These are phyloP conservation scores for Umimayanthus kanabou DNA, from an alignment of 92 coral and sea anemone genomes.

Conservation along the genomic window DNA sequence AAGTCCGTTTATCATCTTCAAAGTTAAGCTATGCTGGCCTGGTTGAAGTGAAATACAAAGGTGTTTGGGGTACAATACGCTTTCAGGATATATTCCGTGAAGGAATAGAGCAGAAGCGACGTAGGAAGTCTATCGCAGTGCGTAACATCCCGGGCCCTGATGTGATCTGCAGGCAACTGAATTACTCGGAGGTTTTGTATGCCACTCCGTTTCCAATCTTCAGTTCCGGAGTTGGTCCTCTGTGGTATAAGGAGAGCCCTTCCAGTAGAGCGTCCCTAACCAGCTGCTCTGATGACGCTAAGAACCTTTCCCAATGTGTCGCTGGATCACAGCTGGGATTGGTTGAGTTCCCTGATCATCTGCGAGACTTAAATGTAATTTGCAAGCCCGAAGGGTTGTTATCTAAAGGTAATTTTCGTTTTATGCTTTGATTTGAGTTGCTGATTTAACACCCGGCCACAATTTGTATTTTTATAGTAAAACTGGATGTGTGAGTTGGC, in stretches of 20 bases:
- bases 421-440: not conserved
- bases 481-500: not conserved
- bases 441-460: not conserved
- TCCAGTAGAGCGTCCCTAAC: not conserved
- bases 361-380: not conserved
- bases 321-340: constrained; percentile 21
- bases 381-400: not conserved
- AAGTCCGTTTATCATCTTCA: too few species aligned
- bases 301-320: not conserved
- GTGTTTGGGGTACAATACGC: constrained; percentile 4
- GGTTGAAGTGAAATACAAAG: constrained; percentile 11
- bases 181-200: not conserved
- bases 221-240: not conserved
- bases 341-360: not conserved
- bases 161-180: constrained; percentile 18
- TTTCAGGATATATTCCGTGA: not conserved
- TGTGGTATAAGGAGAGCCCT: not conserved
- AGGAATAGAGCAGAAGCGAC: not conserved
- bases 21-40: not conserved
- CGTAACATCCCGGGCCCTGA: not conserved
- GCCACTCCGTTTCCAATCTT: not conserved
- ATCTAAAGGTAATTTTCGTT: not conserved
- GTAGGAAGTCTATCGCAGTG: not conserved
- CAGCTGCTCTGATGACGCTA: not conserved
- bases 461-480: not conserved